phyloP scores from a whole-genome alignment of 1,140 invertebrate genomes.

The Augochlora pura region DNA sequence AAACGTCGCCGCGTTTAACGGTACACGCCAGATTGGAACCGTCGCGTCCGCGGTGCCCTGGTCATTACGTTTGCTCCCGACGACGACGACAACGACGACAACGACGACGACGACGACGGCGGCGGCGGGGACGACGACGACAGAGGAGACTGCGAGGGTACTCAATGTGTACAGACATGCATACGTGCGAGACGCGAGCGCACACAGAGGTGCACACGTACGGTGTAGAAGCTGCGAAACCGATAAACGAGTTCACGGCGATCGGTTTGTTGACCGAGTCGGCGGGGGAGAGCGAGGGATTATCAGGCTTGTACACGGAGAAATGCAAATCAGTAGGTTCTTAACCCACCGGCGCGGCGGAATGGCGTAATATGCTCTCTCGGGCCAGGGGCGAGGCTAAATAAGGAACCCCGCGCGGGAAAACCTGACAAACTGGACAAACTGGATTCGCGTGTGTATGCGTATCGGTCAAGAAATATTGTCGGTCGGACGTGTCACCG shows the following conservation, averaged over 20 bases:
- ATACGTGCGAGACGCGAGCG: too few relatives aligned
- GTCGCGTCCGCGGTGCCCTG: conserved; percentile 32
- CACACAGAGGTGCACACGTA: too few relatives aligned
- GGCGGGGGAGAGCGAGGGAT: neutral
- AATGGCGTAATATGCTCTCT: neutral
- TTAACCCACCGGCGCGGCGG: neutral
- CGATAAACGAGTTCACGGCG: conserved; percentile 43
- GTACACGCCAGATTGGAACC: conserved; percentile 60
- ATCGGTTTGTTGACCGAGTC: conserved; percentile 25
- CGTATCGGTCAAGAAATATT: conserved; percentile 18
- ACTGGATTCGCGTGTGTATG: conserved; percentile 47
- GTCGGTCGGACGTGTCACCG: conserved; percentile 68
- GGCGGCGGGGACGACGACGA: too few relatives aligned
- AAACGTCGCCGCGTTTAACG: conserved; percentile 62
- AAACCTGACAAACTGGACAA: conserved; percentile 54
- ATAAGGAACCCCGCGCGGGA: neutral
- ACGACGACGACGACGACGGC: too few relatives aligned
- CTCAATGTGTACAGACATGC: too few relatives aligned
- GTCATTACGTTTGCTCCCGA: conserved; percentile 41
- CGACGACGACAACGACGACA: neutral
- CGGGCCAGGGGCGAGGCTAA: conserved; percentile 6
- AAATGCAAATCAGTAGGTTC: conserved; percentile 20
- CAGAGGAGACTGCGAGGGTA: too few relatives aligned
- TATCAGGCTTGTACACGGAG: conserved; percentile 10
- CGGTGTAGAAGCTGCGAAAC: conserved; percentile 9